Evolutionary conservation across 2,797 vertebrate species (phyloP), one percentile per base, ranked within the genome.

Genomic region (Phylloscopus collybita): DNA sequence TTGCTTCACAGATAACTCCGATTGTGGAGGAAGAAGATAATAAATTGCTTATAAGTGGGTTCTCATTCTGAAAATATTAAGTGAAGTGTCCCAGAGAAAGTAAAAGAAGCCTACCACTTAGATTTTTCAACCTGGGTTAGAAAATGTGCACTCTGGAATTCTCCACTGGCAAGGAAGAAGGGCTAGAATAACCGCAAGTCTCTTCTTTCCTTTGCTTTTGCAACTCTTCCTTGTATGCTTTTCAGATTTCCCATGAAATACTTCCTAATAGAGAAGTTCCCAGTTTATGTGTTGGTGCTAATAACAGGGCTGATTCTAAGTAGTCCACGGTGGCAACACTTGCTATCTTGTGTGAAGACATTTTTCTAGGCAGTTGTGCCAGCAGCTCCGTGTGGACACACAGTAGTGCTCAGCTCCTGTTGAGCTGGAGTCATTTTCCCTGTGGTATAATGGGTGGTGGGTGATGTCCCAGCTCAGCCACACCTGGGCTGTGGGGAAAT

Each of bases 401-500:
- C 36, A 8, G 50, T 26, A 23, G 13, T 45, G 54, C 32, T 53
- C 26, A 74, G 51, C 23, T 61, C 11, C 79, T 45, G 40, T 71
- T 85, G 27, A 6, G 1, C 51, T 59, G 67, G 30, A 50, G 59
- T 54, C 6, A 1, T 29, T 56, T 74, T 38, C 61, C 38, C 16
- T 30, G 4, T 4, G 6, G 10, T 11, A 6, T 12, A 0, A 0
- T 5, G 40, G 17, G 27, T 4, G 15, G 13, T 49, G 45, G 26
- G 4, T 17, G 32, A 18, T 70, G 64, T 51, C 40, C 45, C 62
- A 85, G 50, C 62, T 42, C 61, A 57, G 66, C 21, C 59, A 30
- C 47, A 4, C 18, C 26, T 19, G 21, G 1, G 5, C 69, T 53
- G 53, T 10, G 2, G 44, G 13, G 26, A 8, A 22, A n/a, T 34